A percentile compares a stretch with the other conserved stretches of the same genome.
These are phyloP conservation scores for Hylaeus anthracinus DNA, from an alignment of 1,140 invertebrate genomes.

Conservation along the genomic window DNA sequence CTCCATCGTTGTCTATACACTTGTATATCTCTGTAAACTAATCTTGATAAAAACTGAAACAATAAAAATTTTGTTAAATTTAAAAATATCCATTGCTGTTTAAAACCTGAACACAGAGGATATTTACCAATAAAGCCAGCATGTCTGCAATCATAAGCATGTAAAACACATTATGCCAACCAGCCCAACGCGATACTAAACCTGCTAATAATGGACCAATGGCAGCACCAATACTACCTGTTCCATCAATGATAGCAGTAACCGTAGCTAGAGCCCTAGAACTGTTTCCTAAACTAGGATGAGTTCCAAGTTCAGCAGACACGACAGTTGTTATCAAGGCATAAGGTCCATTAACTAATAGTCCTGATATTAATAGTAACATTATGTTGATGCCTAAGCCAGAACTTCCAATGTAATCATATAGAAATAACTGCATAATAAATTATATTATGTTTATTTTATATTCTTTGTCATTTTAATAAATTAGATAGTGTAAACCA, in stretches of 20 bases:
- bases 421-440: constrained; percentile 88
- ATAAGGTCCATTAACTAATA: constrained; percentile 97
- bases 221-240: constrained; percentile 95
- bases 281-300: constrained; percentile 91
- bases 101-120: not conserved
- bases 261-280: constrained; percentile 96
- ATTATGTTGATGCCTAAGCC: constrained; percentile 85
- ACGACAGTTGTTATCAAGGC: constrained; percentile 98
- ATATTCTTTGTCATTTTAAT: not conserved
- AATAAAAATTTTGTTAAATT: constrained; percentile 1
- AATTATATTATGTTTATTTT: constrained; percentile 18
- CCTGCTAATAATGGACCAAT: constrained; percentile 95
- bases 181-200: constrained; percentile 85
- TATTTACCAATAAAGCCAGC: constrained; percentile 86
- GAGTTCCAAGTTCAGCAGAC: constrained; percentile 95
- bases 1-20: constrained; percentile 69
- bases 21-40: constrained; percentile 74
- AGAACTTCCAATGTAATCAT: constrained; percentile 86
- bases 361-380: constrained; percentile 89
- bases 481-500: not conserved
- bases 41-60: constrained; percentile 73
- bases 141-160: constrained; percentile 94
- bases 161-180: constrained; percentile 95
- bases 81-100: not conserved
- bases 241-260: constrained; percentile 98